A percentile compares a stretch with the other conserved stretches of the same genome.
phyloP scores from a whole-genome alignment of 2,797 vertebrate species.

The Discoglossus pictus region DNA sequence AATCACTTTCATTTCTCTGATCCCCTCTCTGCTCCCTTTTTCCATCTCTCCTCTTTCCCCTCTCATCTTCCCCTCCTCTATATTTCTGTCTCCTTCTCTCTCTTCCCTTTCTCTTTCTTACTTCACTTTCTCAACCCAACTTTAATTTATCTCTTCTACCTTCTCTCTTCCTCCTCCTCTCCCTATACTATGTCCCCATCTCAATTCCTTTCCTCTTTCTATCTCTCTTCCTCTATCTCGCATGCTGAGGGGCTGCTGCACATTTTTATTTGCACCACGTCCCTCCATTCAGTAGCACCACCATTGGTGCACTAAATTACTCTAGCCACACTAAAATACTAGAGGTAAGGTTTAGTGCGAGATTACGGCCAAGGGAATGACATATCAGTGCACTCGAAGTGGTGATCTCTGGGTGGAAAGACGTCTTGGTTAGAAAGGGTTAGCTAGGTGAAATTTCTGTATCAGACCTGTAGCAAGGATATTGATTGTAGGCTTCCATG shows the following conservation, averaged over 20 bases:
- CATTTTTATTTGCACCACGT: neutral
- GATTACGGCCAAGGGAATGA: neutral
- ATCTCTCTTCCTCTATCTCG: neutral
- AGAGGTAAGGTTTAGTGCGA: neutral
- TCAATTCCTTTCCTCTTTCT: neutral
- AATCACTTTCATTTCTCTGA: too few relatives aligned
- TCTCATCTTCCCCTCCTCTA: neutral
- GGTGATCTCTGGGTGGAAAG: too few relatives aligned
- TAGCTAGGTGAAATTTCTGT: too few relatives aligned
- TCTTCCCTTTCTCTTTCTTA: neutral
- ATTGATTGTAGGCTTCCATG: too few relatives aligned
- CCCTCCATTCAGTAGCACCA: neutral
- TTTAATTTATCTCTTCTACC: neutral
- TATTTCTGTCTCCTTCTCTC: neutral
- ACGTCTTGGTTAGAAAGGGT: too few relatives aligned
- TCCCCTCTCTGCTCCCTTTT: too few relatives aligned
- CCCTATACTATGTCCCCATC: neutral
- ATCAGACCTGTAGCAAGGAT: too few relatives aligned
- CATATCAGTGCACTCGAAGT: too few relatives aligned
- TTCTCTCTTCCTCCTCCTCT: neutral
- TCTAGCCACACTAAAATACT: slow-evolving; percentile 1
- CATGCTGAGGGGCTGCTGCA: too few relatives aligned
- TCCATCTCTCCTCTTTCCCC: neutral
- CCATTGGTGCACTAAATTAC: neutral
- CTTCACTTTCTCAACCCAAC: neutral